Percentiles rank a stretch among this genome's conserved stretches.
Conservation (phyloP, 2,888 invertebrate genomes). For the Diadegma fenestrale region DNA sequence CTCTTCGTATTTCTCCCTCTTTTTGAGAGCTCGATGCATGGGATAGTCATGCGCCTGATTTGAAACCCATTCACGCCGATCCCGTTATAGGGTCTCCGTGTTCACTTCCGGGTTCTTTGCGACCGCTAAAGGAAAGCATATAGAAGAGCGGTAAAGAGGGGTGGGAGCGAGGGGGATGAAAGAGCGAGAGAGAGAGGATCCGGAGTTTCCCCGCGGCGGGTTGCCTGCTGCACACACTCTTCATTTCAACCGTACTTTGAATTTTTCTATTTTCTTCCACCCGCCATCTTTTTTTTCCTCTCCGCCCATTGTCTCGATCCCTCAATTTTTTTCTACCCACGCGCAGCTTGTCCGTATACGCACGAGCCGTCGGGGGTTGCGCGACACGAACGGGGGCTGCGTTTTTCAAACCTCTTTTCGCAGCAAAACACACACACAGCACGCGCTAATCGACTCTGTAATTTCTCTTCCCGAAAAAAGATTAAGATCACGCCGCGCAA, state of each 20-base stretch:
- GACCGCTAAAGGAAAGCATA: conserved; percentile 1
- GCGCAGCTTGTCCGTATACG: background rate
- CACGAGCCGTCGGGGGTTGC: background rate
- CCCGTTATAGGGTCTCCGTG: conserved; percentile 74
- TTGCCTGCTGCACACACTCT: conserved; percentile 12
- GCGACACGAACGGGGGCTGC: conserved; percentile 16
- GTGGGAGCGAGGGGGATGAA: too few relatives aligned
- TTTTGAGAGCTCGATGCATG: conserved; percentile 37
- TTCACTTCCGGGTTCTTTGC: conserved; percentile 82
- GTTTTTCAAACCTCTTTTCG: conserved; percentile 28
- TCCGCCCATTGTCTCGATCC: conserved; percentile 46
- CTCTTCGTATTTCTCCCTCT: conserved; percentile 50
- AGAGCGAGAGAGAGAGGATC: conserved; percentile 1
- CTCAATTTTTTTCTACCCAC: conserved; percentile 41
- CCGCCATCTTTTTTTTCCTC: conserved; percentile 2
- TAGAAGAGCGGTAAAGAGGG: background rate
- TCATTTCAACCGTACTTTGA: conserved; percentile 25
- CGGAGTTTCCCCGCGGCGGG: conserved; percentile 37
- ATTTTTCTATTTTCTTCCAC: conserved; percentile 58
- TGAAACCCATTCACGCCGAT: conserved; percentile 84
- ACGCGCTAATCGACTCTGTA: conserved; percentile 57
- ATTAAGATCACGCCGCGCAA: conserved; percentile 55
- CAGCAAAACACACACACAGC: conserved; percentile 29
- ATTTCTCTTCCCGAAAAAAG: conserved; percentile 62
- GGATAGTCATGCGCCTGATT: conserved; percentile 81